These are phyloP conservation scores for Ectemnius continuus DNA, from an alignment of 2,888 invertebrate species.

Conservation along the genomic window DNA sequence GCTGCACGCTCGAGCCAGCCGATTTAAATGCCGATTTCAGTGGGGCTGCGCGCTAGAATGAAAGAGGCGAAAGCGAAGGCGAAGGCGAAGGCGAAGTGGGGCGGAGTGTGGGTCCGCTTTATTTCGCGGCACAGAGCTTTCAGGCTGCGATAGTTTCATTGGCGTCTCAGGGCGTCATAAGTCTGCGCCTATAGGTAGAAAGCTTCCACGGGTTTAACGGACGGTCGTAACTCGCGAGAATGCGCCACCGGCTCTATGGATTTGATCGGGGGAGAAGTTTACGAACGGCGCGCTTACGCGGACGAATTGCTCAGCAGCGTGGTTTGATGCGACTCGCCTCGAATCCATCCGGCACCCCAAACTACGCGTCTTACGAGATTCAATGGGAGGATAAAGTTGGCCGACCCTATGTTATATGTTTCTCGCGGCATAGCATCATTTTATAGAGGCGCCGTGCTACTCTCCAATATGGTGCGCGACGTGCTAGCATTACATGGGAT, in stretches of 20 bases:
- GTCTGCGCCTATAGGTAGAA: conserved; percentile 20
- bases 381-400: conserved; percentile 47
- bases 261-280: conserved; percentile 34
- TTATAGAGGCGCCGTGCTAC: conserved; percentile 45
- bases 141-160: conserved; percentile 24
- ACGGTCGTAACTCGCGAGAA: conserved; percentile 47
- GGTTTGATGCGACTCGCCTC: conserved; percentile 17
- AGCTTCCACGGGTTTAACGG: conserved; percentile 39
- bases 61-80: neutral
- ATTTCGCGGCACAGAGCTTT: conserved; percentile 39
- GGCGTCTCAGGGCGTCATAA: conserved; percentile 33
- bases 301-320: conserved; percentile 33
- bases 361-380: conserved; percentile 36
- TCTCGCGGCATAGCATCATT: conserved; percentile 38
- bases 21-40: conserved; percentile 28
- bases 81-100: neutral
- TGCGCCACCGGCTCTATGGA: conserved; percentile 29
- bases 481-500: neutral
- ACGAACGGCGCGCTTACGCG: conserved; percentile 28
- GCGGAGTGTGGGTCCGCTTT: conserved; percentile 22
- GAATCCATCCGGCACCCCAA: conserved; percentile 20
- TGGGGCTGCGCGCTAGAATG: neutral
- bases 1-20: conserved; percentile 2
- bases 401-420: conserved; percentile 36
- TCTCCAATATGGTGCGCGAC: conserved; percentile 26